phyloP scores from a whole-genome alignment of 2,888 invertebrate species.

The Callyntrura sp. region DNA sequence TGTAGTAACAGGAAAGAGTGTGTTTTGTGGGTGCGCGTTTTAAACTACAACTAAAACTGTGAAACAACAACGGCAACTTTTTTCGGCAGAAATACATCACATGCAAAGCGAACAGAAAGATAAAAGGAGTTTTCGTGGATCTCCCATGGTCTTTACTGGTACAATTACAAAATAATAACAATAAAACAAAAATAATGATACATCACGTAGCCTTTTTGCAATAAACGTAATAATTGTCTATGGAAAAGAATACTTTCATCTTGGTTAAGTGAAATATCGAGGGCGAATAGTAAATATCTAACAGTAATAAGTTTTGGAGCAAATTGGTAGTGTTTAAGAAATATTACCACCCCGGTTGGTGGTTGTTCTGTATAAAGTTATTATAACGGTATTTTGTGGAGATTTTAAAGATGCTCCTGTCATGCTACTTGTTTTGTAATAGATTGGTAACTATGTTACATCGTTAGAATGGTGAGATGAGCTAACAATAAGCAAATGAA shows the following conservation, averaged over 20 bases:
- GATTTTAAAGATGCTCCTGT: no score
- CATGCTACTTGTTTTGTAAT: no score
- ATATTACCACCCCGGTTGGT: no score
- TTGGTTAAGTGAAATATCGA: not conserved
- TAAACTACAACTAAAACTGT: constrained; percentile 1
- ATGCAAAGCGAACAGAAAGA: not conserved
- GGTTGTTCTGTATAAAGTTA: not conserved
- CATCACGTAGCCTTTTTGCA: constrained; percentile 26
- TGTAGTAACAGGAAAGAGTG: not conserved
- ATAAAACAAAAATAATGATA: not conserved
- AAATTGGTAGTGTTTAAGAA: not conserved
- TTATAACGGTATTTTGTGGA: no score
- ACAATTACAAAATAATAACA: constrained; percentile 4
- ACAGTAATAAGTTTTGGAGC: not conserved
- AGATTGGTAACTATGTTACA: no score
- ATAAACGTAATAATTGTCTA: constrained; percentile 31
- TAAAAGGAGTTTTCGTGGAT: not conserved
- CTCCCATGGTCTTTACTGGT: not conserved
- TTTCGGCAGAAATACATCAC: not conserved
- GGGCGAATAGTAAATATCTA: not conserved
- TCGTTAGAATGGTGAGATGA: no score
- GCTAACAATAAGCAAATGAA: no score
- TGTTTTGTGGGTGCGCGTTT: constrained; percentile 16
- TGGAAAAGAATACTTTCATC: not conserved
- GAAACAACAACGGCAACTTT: not conserved